Percentiles rank a stretch among this genome's conserved stretches.
phyloP scores from a whole-genome alignment of 2,113 vertebrate genomes.

The Rhegmatorhina hoffmannsi region DNA sequence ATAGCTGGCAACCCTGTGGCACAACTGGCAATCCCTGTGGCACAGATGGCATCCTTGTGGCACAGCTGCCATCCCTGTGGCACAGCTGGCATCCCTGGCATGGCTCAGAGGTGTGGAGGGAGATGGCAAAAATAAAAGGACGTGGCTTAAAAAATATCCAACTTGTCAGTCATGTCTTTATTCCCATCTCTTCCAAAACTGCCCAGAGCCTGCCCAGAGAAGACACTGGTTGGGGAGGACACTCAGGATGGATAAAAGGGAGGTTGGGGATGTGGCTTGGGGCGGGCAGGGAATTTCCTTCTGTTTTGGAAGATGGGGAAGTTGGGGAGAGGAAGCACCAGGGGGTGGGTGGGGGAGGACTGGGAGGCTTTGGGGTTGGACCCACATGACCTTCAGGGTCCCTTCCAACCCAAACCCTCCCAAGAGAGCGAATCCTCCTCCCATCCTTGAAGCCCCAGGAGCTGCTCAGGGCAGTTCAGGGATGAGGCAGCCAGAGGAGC shows the following conservation, averaged over 20 bases:
- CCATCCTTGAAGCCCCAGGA: fast-evolving
- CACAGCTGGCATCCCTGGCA: fast-evolving
- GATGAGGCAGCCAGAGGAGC: background rate
- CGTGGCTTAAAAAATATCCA: background rate
- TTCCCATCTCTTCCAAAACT: background rate
- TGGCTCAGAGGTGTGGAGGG: background rate
- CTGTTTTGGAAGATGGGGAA: background rate
- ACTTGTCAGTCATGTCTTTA: background rate
- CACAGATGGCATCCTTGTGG: too few relatives aligned
- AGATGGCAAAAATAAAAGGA: background rate
- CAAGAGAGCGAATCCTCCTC: background rate
- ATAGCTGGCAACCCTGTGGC: too few relatives aligned
- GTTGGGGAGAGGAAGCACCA: background rate
- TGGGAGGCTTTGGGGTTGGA: background rate
- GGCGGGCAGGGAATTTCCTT: background rate
- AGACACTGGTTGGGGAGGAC: fast-evolving
- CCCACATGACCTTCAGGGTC: background rate
- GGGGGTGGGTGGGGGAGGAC: background rate
- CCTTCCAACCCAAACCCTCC: too few relatives aligned
- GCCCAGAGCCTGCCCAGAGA: fast-evolving
- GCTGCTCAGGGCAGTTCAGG: background rate
- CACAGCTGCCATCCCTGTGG: background rate
- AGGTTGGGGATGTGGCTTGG: background rate
- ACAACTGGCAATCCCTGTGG: too few relatives aligned
- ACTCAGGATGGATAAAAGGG: background rate